These are phyloP conservation scores for Pardalotus punctatus DNA, from an alignment of 2,113 vertebrate species.

Conservation along the genomic window DNA sequence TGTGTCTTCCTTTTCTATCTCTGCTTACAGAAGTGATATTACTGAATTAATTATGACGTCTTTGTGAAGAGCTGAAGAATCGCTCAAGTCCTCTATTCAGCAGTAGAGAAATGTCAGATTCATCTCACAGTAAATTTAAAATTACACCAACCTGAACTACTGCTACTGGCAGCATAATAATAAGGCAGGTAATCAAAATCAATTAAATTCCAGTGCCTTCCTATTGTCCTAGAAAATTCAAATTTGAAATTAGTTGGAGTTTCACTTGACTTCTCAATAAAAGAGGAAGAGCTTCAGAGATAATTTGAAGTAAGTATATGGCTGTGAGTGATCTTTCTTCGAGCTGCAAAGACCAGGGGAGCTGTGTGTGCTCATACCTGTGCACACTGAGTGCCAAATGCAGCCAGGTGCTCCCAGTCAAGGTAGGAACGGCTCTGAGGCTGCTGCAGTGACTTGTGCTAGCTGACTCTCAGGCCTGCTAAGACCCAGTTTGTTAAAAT, in stretches of 20 bases:
- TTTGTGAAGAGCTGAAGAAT: conserved; percentile 39
- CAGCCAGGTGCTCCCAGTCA: not conserved
- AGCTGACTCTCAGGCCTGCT: not conserved
- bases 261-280: conserved; percentile 31
- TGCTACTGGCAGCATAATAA: conserved; percentile 52
- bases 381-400: not conserved
- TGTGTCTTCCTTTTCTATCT: conserved; percentile 42
- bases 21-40: conserved; percentile 15
- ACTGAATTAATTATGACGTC: conserved; percentile 54
- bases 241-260: conserved; percentile 28
- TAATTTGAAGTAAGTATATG: not conserved
- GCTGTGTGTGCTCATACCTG: too few relatives aligned
- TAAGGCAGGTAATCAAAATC: conserved; percentile 60
- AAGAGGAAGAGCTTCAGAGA: not conserved
- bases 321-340: not conserved
- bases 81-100: not conserved
- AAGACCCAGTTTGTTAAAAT: not conserved
- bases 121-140: conserved; percentile 45
- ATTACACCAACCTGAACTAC: conserved; percentile 39
- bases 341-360: not conserved
- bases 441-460: not conserved
- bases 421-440: not conserved
- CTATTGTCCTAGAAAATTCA: conserved; percentile 52
- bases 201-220: conserved; percentile 55
- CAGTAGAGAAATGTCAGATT: conserved; percentile 24